Evolutionary conservation across 2,888 invertebrate species (phyloP), one percentile per base, ranked within the genome.

Genomic region (Aspidiotus rigidus): DNA sequence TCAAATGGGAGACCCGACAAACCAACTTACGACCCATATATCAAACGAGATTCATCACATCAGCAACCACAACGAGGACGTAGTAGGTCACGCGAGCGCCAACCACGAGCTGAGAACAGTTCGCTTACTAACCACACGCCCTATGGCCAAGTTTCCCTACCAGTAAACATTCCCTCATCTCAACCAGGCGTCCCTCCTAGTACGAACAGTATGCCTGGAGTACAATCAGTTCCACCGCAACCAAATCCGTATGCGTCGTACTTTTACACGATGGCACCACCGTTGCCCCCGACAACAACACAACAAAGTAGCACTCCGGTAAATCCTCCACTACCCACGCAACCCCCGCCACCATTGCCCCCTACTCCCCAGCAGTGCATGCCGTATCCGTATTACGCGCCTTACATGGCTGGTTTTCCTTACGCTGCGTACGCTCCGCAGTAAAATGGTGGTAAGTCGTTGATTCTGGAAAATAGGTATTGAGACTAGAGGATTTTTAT

Each of bases 281-380:
- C 67, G 15, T 60, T 57, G 16, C 64, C 67, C 1, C 67, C 67
- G 39, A 42, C 57, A 1, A 40, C 59, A 11, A 17, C 9, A 13
- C 56, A 56, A 56, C 59, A 67, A 28, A 15, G 16, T 11, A 10
- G 7, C 9, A 55, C 60, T 8, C 60, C 62, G 40, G 41, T 53
- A 3, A 67, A 67, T 49, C 67, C 67, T 5, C 67, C 67, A 13
- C 39, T 67, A 49, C 67, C 67, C 6, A 28, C 67, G n/a, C 67
- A 67, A 10, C 67, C 67, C 1, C 67, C 67, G 10, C 67, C 67
- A 16, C 67, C 67, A n/a, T 42, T 44, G 1, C 67, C 64, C 9
- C 39, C 39, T 7, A 28, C 59, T 39, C 28, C 59, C n/a, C 42
- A 40, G 17, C 67, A 42, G 13, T 67, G 57, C 16, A 60, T 67